phyloP scores from a whole-genome alignment of 2,113 vertebrate species.

The Sprattus sprattus region DNA sequence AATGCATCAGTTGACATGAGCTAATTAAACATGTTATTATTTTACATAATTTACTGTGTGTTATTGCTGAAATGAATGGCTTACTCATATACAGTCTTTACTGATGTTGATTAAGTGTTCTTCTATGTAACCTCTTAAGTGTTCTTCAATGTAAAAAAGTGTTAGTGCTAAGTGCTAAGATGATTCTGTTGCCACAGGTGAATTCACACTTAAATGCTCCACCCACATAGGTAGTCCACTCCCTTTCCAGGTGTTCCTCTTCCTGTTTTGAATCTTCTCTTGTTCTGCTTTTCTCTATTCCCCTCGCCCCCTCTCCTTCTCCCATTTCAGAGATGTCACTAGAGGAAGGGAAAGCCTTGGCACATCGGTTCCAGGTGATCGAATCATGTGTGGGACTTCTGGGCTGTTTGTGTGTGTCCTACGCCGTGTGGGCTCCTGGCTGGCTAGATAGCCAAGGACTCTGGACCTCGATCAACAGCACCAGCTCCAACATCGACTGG shows the following conservation, averaged over 20 bases:
- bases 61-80: too few species aligned
- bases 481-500: constrained; percentile 32
- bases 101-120: not conserved
- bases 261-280: not conserved
- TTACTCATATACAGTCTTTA: not conserved
- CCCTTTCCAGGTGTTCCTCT: not conserved
- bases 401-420: constrained; percentile 68
- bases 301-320: not conserved
- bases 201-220: constrained; percentile 23
- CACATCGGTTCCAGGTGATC: constrained; percentile 64
- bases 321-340: constrained; percentile 54
- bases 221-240: not conserved
- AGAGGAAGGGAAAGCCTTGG: constrained; percentile 53
- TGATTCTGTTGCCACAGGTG: not conserved
- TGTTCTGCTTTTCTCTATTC: not conserved
- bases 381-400: constrained; percentile 65
- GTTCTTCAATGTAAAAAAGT: too few species aligned
- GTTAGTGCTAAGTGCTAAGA: too few species aligned
- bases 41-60: too few species aligned
- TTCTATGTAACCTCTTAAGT: not conserved
- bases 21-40: too few species aligned
- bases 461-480: constrained; percentile 60
- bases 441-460: constrained; percentile 69
- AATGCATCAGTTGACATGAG: too few species aligned
- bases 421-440: constrained; percentile 65